phyloP scores from a whole-genome alignment of 1,140 invertebrate genomes.

The Polypedilum pembai region DNA sequence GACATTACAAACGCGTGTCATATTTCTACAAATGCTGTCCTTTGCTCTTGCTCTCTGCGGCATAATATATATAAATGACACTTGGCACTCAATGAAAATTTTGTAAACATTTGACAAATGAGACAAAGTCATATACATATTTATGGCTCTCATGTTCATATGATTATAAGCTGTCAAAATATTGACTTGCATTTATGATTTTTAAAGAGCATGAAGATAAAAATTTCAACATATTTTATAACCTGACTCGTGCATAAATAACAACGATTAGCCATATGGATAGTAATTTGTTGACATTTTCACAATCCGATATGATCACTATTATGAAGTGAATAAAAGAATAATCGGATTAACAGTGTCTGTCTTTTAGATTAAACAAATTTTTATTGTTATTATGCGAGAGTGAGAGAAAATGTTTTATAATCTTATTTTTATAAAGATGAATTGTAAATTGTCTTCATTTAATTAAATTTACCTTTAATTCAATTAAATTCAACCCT shows the following conservation, averaged over 20 bases:
- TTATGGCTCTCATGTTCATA: neutral
- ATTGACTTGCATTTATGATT: neutral
- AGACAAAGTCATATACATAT: neutral
- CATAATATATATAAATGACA: neutral
- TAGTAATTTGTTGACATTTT: slow-evolving; percentile 26
- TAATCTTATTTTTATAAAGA: neutral
- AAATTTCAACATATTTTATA: slow-evolving; percentile 24
- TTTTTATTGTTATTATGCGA: neutral
- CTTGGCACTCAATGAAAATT: slow-evolving; percentile 12
- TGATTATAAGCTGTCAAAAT: slow-evolving; percentile 17
- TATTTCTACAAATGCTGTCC: neutral
- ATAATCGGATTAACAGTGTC: slow-evolving; percentile 5
- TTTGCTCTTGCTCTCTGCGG: neutral
- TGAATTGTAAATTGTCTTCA: neutral
- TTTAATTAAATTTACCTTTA: neutral
- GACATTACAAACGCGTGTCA: slow-evolving; percentile 24
- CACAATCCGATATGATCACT: slow-evolving; percentile 10
- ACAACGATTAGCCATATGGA: neutral
- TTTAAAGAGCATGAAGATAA: neutral
- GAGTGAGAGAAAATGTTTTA: neutral
- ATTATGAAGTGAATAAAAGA: neutral
- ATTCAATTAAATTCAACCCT: neutral
- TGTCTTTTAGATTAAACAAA: neutral
- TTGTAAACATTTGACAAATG: neutral
- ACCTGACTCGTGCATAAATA: neutral